These are phyloP conservation scores for Aethes cnicana DNA, from an alignment of 2,888 invertebrate species.

Conservation along the genomic window DNA sequence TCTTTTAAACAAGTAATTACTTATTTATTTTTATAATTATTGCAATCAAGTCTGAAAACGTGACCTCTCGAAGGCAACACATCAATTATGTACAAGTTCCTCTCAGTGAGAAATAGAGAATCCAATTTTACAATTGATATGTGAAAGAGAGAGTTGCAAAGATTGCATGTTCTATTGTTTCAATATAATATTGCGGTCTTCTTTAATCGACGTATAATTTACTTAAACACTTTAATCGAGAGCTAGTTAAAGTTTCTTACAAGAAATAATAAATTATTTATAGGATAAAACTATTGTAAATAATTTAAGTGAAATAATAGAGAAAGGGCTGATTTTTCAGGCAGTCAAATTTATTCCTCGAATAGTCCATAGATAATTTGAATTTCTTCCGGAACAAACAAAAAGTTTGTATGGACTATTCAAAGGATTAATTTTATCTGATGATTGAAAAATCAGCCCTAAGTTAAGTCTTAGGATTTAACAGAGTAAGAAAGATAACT, in stretches of 20 bases:
- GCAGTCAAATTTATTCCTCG: too few relatives aligned
- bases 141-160: slow-evolving; percentile 44
- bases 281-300: slow-evolving; percentile 43
- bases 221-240: slow-evolving; percentile 36
- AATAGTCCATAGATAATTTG: too few relatives aligned
- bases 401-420: too few relatives aligned
- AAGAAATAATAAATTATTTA: slow-evolving; percentile 49
- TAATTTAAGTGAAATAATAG: slow-evolving; percentile 45
- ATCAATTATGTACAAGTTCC: slow-evolving; percentile 46
- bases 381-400: too few relatives aligned
- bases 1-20: slow-evolving; percentile 42
- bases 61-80: slow-evolving; percentile 49
- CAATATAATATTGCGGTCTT: slow-evolving; percentile 27
- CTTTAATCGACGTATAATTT: slow-evolving; percentile 23
- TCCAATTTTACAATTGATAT: slow-evolving; percentile 53
- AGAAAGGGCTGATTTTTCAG: too few relatives aligned
- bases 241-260: slow-evolving; percentile 38
- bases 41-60: slow-evolving; percentile 49
- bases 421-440: too few relatives aligned
- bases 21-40: slow-evolving; percentile 45
- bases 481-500: slow-evolving; percentile 48
- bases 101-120: slow-evolving; percentile 42
- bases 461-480: slow-evolving; percentile 38
- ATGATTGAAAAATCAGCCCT: too few relatives aligned
- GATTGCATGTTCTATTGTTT: slow-evolving; percentile 27